Evolutionary conservation across 1,140 invertebrate genomes (phyloP).

Genomic region (Epicauta chinensis): DNA sequence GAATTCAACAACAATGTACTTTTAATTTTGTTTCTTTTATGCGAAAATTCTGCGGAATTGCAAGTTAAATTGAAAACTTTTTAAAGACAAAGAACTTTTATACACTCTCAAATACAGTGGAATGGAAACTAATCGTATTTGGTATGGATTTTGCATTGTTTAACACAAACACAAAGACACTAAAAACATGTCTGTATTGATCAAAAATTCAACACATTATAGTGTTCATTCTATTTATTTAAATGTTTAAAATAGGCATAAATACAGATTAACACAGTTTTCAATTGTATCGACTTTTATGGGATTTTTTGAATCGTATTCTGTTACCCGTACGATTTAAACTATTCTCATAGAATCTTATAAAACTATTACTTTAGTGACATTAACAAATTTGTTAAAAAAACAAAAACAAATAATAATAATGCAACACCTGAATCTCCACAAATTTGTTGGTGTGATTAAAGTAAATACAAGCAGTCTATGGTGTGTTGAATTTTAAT

Average conservation of each 20-base stretch:
- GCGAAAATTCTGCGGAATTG: not conserved
- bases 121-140: too few species aligned
- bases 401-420: too few species aligned
- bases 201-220: not conserved
- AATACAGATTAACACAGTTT: too few species aligned
- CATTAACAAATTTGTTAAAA: conserved; percentile 2
- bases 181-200: too few species aligned
- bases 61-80: conserved; percentile 9
- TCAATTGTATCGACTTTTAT: too few species aligned
- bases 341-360: conserved; percentile 2
- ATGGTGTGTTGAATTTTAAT: conserved; percentile 3
- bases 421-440: conserved; percentile 9
- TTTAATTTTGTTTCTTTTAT: conserved; percentile 1
- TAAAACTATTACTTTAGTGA: not conserved
- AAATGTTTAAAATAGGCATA: too few species aligned
- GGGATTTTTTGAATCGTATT: conserved; percentile 1
- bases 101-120: too few species aligned
- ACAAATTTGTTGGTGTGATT: conserved; percentile 7
- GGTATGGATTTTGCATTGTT: too few species aligned
- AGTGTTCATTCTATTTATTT: not conserved
- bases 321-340: conserved; percentile 11
- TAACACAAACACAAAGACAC: too few species aligned
- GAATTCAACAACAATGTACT: conserved; percentile 7
- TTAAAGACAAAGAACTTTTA: conserved; percentile 4
- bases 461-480: not conserved